These are phyloP conservation scores for Ammodytes dubius DNA, from an alignment of 2,113 vertebrate genomes.

Conservation along the genomic window DNA sequence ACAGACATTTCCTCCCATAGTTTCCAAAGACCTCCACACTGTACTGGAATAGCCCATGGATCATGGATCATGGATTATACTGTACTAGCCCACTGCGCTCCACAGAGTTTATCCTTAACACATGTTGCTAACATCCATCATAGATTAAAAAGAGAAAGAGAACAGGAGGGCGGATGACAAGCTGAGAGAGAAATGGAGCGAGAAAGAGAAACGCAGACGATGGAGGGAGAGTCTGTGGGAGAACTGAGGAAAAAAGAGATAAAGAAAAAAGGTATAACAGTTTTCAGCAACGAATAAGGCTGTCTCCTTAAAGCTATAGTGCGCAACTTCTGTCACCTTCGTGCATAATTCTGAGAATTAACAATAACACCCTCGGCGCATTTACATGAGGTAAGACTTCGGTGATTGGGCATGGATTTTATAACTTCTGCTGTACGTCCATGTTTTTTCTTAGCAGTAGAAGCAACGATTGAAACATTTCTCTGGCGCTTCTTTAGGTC, in stretches of 20 bases:
- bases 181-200: slow-evolving; percentile 12
- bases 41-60: slow-evolving; percentile 78
- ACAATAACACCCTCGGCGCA: too few relatives aligned
- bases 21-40: slow-evolving; percentile 12
- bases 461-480: too few relatives aligned
- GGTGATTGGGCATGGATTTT: too few relatives aligned
- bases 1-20: slow-evolving; percentile 15
- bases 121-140: slow-evolving; percentile 89
- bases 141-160: slow-evolving; percentile 76
- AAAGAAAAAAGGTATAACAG: not conserved
- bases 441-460: too few relatives aligned
- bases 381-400: too few relatives aligned
- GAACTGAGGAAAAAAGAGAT: not conserved
- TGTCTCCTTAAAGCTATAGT: not conserved
- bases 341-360: too few relatives aligned
- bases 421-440: too few relatives aligned
- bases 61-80: slow-evolving; percentile 26
- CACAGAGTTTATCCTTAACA: slow-evolving; percentile 80
- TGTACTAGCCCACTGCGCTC: slow-evolving; percentile 80
- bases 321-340: too few relatives aligned
- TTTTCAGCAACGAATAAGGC: not conserved
- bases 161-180: slow-evolving; percentile 30
- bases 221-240: not conserved
- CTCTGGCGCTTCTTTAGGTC: too few relatives aligned
- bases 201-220: not conserved